Evolutionary conservation across 2,113 vertebrate genomes (phyloP), one percentile per base, ranked within the genome.

Genomic region (Anthoscopus minutus): DNA sequence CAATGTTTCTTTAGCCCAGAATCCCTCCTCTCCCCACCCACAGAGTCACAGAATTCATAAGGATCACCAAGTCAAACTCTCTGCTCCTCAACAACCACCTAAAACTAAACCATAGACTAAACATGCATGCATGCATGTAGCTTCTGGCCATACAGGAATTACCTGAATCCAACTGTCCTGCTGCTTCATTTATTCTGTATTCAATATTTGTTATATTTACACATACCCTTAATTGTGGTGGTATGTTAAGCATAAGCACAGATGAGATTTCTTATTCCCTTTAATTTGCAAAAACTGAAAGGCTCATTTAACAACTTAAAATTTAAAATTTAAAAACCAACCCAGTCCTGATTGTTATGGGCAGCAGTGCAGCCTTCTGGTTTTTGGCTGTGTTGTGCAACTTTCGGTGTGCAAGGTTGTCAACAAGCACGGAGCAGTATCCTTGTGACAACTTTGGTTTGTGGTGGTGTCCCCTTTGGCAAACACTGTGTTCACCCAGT

Each of bases 121-220:
- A 61, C 0, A 0, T 45, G 57, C 7, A 37, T 45, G 27, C 38
- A 27, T 10, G 1, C 27, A 11, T 21, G 18, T 61, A 66, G 37
- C 45, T 76, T 80, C 37, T 45, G 60, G 37, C 42, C 65, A 20
- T 31, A 28, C 13, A 44, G 44, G 71, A 56, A 69, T 88, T 60
- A 72, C 51, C 45, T 61, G 76, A 35, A 16, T 51, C 40, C 58
- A 76, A 3, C 31, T 67, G 33, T 35, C 81, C 42, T 78, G 15
- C 33, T 58, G 28, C 69, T 83, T 56, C 66, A 47, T 24, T 90
- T 90, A 17, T 64, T 86, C 70, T 70, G 20, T 40, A 50, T 65
- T 84, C 69, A 72, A 11, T 27, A 51, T 54, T 31, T 35, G 44
- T n/a, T 61, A 9, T 35, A 27, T 77, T 93, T 76, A 42, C 67